phyloP scores from a whole-genome alignment of 2,113 vertebrate species.

The Cromileptes altivelis region DNA sequence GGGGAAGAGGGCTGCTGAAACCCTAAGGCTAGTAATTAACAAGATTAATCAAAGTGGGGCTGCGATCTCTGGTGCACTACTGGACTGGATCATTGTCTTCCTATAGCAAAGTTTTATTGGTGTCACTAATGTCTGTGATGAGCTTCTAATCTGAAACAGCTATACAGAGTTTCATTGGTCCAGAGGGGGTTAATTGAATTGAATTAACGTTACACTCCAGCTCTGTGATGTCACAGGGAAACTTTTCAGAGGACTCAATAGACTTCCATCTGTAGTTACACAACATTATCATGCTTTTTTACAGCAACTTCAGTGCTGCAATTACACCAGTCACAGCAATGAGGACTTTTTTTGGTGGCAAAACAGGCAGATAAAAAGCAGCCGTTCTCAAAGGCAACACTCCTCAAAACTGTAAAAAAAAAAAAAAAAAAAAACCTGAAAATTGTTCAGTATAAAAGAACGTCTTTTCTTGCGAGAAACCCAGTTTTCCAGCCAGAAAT shows the following conservation, averaged over 20 bases:
- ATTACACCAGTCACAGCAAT: slow-evolving; percentile 38
- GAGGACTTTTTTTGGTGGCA: slow-evolving; percentile 16
- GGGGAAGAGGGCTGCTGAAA: slow-evolving; percentile 60
- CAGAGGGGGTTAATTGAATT: slow-evolving; percentile 77
- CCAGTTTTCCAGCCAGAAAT: slow-evolving; percentile 71
- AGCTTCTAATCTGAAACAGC: slow-evolving; percentile 72
- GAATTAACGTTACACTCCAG: slow-evolving; percentile 69
- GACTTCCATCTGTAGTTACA: slow-evolving; percentile 31
- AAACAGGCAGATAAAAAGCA: slow-evolving; percentile 33
- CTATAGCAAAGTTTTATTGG: slow-evolving; percentile 75
- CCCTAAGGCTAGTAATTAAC: slow-evolving; percentile 86
- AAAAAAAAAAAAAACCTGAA: slow-evolving; percentile 65
- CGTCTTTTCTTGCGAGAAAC: slow-evolving; percentile 72
- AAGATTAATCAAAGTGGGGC: slow-evolving; percentile 83
- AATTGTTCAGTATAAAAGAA: slow-evolving; percentile 66
- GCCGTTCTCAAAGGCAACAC: slow-evolving; percentile 21
- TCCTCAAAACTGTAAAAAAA: slow-evolving; percentile 27
- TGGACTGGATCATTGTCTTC: slow-evolving; percentile 82
- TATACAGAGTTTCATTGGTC: slow-evolving; percentile 63
- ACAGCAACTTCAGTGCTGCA: slow-evolving; percentile 7
- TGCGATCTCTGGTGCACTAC: slow-evolving; percentile 70
- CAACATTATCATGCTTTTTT: slow-evolving; percentile 18
- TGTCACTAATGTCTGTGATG: slow-evolving; percentile 81
- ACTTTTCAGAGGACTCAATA: slow-evolving; percentile 53
- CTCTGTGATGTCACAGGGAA: slow-evolving; percentile 68